Percentiles rank a stretch among this genome's conserved stretches.
Evolutionary conservation across 2,113 vertebrate species (phyloP).

Genomic region (Percina caprodes): DNA sequence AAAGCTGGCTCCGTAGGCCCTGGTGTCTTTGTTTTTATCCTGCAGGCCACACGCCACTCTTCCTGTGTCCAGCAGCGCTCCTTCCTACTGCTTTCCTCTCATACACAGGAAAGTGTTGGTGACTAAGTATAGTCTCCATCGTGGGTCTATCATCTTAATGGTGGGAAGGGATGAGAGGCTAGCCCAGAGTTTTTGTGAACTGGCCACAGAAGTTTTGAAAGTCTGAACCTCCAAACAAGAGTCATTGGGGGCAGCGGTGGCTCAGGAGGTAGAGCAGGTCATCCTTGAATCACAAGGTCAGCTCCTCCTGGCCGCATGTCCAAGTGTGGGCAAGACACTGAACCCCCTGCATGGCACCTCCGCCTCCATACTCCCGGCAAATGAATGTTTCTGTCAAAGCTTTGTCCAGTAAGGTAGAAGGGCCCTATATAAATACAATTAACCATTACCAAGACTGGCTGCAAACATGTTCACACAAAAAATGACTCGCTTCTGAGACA

Average conservation of each 20-base stretch:
- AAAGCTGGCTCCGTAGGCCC: constrained; percentile 69
- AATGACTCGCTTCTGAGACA: background rate
- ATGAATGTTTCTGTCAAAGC: too few relatives aligned
- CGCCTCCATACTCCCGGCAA: too few relatives aligned
- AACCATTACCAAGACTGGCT: background rate
- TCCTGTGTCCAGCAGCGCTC: constrained; percentile 42
- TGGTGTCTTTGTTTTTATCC: constrained; percentile 78
- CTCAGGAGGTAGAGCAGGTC: too few relatives aligned
- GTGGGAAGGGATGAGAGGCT: background rate
- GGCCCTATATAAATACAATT: too few relatives aligned
- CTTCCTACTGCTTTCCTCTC: constrained; percentile 14
- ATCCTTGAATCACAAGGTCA: too few relatives aligned
- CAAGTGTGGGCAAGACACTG: too few relatives aligned
- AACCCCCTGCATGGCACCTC: too few relatives aligned
- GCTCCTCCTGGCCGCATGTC: too few relatives aligned
- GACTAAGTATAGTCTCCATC: constrained; percentile 19
- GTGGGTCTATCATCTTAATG: constrained; percentile 4
- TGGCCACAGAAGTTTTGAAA: background rate
- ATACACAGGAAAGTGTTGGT: constrained; percentile 32
- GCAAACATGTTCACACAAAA: background rate
- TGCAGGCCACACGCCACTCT: constrained; percentile 65
- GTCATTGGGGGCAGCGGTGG: too few relatives aligned
- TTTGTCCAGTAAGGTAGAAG: too few relatives aligned
- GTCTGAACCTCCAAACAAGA: constrained; percentile 4
- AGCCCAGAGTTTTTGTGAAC: background rate